Conservation (phyloP, 2,888 invertebrate genomes). For the Rapana venosa region DNA sequence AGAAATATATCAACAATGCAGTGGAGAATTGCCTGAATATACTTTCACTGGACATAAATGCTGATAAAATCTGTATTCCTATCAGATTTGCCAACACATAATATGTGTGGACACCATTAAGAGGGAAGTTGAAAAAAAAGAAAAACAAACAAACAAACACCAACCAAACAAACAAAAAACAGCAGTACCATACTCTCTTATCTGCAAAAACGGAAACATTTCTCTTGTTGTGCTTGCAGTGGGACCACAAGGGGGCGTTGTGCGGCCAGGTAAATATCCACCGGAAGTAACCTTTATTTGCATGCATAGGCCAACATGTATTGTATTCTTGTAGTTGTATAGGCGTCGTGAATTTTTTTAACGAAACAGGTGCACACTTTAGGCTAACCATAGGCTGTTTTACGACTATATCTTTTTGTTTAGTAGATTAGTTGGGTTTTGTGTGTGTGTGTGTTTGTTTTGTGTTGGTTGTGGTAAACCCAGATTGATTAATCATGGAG, state of each 20-base stretch:
- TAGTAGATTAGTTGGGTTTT: too few relatives aligned
- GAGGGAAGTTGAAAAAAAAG: too few relatives aligned
- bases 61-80: too few relatives aligned
- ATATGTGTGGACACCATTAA: too few relatives aligned
- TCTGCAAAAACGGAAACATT: neutral
- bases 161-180: too few relatives aligned
- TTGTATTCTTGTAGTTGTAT: neutral
- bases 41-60: too few relatives aligned
- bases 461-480: neutral
- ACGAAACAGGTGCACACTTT: slow-evolving; percentile 27
- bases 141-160: too few relatives aligned
- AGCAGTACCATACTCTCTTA: too few relatives aligned
- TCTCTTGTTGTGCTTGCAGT: neutral
- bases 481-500: too few relatives aligned
- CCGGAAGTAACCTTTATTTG: neutral
- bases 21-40: too few relatives aligned
- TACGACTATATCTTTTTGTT: neutral
- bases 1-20: too few relatives aligned
- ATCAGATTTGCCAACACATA: too few relatives aligned
- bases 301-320: neutral
- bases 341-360: neutral
- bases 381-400: neutral
- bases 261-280: neutral
- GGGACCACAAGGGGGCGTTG: slow-evolving; percentile 1
- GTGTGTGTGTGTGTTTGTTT: neutral